Percentiles rank a stretch among this genome's conserved stretches.
Evolutionary conservation across 2,113 vertebrate species (phyloP).

Genomic region (Sitta europaea): DNA sequence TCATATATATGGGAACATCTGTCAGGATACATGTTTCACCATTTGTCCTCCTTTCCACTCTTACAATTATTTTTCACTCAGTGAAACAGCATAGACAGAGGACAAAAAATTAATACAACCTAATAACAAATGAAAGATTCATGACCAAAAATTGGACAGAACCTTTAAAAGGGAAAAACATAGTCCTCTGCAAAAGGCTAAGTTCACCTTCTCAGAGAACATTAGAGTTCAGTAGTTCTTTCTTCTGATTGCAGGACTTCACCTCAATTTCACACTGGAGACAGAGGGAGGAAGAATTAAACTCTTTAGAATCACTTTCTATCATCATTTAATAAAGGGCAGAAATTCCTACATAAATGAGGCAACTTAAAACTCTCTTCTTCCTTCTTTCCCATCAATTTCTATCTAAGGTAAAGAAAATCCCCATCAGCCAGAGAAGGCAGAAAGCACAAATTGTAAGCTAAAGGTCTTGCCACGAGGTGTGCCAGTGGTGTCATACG

Average conservation of each 20-base stretch:
- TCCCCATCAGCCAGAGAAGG: background rate
- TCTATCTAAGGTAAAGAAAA: background rate
- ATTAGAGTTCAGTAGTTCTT: background rate
- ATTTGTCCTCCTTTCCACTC: background rate
- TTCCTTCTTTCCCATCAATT: background rate
- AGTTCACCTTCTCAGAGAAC: background rate
- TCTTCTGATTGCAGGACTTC: background rate
- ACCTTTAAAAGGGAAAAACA: background rate
- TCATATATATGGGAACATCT: background rate
- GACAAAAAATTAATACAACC: background rate
- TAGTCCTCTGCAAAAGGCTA: background rate
- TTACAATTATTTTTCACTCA: background rate
- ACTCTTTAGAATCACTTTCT: background rate
- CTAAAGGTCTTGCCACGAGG: background rate
- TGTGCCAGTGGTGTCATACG: fast-evolving
- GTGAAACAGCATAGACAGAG: background rate
- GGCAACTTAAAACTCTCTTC: background rate
- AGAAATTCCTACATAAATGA: background rate
- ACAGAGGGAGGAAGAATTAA: background rate
- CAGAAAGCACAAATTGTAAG: background rate
- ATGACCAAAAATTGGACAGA: background rate
- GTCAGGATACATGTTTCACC: background rate
- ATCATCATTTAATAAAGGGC: background rate
- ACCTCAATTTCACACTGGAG: background rate
- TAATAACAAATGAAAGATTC: background rate